Conservation (phyloP, 2,113 vertebrate species). For the Myrmecobius fasciatus region DNA sequence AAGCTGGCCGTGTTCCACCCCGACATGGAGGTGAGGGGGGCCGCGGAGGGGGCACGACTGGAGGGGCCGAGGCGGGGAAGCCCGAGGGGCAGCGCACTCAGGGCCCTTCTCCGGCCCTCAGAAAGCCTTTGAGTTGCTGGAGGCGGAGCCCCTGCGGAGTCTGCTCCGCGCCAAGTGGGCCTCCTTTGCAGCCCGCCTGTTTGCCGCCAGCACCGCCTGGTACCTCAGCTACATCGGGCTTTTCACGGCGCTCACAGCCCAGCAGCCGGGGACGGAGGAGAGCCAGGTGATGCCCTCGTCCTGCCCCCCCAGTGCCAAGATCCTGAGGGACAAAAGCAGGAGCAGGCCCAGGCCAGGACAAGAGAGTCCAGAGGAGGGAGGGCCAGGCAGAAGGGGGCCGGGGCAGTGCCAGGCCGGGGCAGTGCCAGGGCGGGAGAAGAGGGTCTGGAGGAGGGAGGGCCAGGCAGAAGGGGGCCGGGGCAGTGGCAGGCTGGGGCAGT, state of each 20-base stretch:
- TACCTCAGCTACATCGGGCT: slow-evolving; percentile 34
- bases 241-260: neutral
- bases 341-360: too few relatives aligned
- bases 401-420: too few relatives aligned
- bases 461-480: neutral
- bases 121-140: slow-evolving; percentile 31
- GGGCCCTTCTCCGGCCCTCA: neutral
- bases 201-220: neutral
- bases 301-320: too few relatives aligned
- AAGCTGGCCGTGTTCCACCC: slow-evolving; percentile 7
- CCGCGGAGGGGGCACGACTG: neutral
- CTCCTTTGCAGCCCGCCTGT: slow-evolving; percentile 5
- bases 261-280: neutral
- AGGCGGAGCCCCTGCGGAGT: slow-evolving; percentile 27
- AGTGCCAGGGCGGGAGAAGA: too few relatives aligned
- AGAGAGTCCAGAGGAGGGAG: too few relatives aligned
- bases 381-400: too few relatives aligned
- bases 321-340: too few relatives aligned
- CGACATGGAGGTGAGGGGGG: neutral
- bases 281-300: neutral
- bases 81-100: too few relatives aligned
- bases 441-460: neutral
- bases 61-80: neutral
- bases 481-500: too few relatives aligned
- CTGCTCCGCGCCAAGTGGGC: slow-evolving; percentile 32